Evolutionary conservation across 2,888 invertebrate species (phyloP).

Genomic region (Apamea monoglypha): DNA sequence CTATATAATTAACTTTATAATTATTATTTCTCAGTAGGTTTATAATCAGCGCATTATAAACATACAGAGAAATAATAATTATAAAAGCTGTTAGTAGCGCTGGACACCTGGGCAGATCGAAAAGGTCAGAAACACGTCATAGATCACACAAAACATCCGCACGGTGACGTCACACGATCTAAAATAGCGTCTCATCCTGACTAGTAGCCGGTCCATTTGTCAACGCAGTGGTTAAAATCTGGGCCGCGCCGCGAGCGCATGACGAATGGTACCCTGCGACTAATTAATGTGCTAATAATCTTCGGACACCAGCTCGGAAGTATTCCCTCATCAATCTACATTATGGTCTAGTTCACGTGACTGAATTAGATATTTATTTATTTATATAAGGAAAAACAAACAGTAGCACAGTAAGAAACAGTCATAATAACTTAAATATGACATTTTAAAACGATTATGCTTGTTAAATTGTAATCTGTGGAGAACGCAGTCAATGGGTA

Average conservation of each 20-base stretch:
- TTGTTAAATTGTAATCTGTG: too few species aligned
- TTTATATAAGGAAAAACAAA: too few species aligned
- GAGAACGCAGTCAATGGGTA: too few species aligned
- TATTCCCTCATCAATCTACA: slow-evolving; percentile 61
- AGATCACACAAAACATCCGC: slow-evolving; percentile 21
- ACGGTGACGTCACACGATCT: slow-evolving; percentile 35
- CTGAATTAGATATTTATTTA: slow-evolving; percentile 46
- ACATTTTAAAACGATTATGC: too few species aligned
- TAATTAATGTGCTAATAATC: slow-evolving; percentile 67
- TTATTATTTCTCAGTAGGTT: too few species aligned
- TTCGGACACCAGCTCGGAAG: slow-evolving; percentile 55
- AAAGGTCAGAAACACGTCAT: slow-evolving; percentile 24
- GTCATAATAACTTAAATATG: too few species aligned
- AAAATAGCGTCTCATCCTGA: slow-evolving; percentile 48
- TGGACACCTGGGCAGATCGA: slow-evolving; percentile 14
- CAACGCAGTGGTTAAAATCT: slow-evolving; percentile 64
- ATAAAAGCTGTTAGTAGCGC: not conserved
- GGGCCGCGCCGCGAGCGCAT: slow-evolving; percentile 51
- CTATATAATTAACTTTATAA: too few species aligned
- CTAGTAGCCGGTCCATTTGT: slow-evolving; percentile 60
- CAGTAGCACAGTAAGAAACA: too few species aligned
- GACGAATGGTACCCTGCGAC: slow-evolving; percentile 63
- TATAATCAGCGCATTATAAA: too few species aligned
- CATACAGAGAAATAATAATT: slow-evolving; percentile 10
- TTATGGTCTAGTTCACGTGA: slow-evolving; percentile 48